Percentiles rank a stretch among this genome's conserved stretches.
These are phyloP conservation scores for Diphyllodes magnificus DNA, from an alignment of 2,113 vertebrate species.

Conservation along the genomic window DNA sequence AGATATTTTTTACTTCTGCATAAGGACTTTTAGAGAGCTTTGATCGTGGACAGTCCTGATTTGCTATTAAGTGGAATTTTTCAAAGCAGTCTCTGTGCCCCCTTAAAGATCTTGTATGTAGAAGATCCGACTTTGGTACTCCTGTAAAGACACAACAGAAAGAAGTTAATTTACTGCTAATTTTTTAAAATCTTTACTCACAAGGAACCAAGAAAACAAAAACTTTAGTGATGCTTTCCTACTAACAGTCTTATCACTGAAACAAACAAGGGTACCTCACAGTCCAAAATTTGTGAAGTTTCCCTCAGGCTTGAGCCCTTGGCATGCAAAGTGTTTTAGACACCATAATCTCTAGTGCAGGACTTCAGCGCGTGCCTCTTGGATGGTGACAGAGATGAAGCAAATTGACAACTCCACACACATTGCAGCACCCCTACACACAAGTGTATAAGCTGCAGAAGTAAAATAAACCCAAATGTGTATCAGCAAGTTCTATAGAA, in stretches of 20 bases:
- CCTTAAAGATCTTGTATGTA: constrained; percentile 88
- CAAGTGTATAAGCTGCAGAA: background rate
- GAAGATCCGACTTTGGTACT: constrained; percentile 75
- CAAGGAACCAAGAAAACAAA: background rate
- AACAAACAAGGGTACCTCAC: background rate
- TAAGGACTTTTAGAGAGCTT: constrained; percentile 89
- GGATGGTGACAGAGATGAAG: background rate
- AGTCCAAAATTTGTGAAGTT: background rate
- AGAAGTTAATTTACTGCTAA: background rate
- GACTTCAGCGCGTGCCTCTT: background rate
- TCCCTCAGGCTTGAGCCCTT: background rate
- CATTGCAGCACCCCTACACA: background rate
- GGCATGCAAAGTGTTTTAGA: background rate
- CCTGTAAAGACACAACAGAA: constrained; percentile 53
- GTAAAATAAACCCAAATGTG: background rate
- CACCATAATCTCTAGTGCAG: background rate
- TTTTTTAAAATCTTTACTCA: background rate
- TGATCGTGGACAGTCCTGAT: constrained; percentile 88
- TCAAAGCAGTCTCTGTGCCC: constrained; percentile 98
- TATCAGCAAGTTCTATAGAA: background rate
- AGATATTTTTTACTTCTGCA: constrained; percentile 88
- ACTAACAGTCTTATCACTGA: background rate
- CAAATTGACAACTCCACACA: background rate
- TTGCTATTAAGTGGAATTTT: constrained; percentile 96
- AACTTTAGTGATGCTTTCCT: background rate